Conservation (phyloP, 2,888 invertebrate species). For the Escarpia spicata region DNA sequence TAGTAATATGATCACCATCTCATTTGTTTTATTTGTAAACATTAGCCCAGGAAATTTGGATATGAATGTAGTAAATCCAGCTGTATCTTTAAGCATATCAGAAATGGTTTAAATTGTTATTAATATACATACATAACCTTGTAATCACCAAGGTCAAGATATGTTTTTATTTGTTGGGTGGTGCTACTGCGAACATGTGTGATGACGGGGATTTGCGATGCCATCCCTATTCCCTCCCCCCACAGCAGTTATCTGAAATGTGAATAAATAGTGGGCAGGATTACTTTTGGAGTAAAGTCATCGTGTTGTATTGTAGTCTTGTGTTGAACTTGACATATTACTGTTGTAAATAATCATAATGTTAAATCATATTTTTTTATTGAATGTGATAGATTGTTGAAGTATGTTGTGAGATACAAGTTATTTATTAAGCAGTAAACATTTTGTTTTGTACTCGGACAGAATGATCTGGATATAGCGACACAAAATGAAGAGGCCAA, state of each 20-base stretch:
- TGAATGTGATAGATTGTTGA: background rate
- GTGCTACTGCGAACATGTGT: too few relatives aligned
- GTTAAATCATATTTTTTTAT: background rate
- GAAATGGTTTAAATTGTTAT: background rate
- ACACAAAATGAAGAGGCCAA: constrained; percentile 45
- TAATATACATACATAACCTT: too few relatives aligned
- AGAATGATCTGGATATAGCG: constrained; percentile 57
- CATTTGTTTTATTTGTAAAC: background rate
- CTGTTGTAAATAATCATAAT: background rate
- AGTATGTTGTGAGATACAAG: background rate
- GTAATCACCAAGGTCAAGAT: too few relatives aligned
- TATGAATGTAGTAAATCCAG: background rate
- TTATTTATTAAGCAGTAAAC: background rate
- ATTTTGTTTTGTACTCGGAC: constrained; percentile 29
- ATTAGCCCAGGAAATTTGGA: background rate
- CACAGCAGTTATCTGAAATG: background rate
- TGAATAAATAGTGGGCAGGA: background rate
- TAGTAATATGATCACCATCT: background rate
- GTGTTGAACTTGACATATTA: background rate
- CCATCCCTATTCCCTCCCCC: too few relatives aligned
- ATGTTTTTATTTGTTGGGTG: too few relatives aligned
- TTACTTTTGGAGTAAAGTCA: background rate
- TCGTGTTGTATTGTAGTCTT: background rate
- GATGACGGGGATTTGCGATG: too few relatives aligned
- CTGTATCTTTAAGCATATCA: background rate